A percentile compares a stretch with the other conserved stretches of the same genome.
Evolutionary conservation across 2,113 vertebrate genomes (phyloP).

Genomic region (Lota lota): DNA sequence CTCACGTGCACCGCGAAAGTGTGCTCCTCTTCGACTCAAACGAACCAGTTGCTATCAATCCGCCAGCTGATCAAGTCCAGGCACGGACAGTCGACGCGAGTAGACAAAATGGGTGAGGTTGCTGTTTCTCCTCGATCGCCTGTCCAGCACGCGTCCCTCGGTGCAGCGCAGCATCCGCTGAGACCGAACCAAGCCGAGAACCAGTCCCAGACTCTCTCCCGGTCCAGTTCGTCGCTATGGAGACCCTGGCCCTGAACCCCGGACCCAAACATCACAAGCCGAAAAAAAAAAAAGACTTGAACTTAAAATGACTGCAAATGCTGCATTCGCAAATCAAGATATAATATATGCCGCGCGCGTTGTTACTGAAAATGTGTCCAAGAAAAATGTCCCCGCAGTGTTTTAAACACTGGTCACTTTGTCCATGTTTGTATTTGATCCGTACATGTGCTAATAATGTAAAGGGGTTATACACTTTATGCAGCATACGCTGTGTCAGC

Average conservation of each 20-base stretch:
- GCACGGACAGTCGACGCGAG: background rate
- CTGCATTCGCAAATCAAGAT: too few relatives aligned
- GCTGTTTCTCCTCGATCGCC: background rate
- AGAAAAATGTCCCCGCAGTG: conserved; percentile 12
- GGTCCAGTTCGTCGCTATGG: conserved; percentile 6
- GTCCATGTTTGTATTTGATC: conserved; percentile 1
- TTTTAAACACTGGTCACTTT: conserved; percentile 8
- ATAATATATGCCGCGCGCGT: background rate
- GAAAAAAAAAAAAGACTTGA: background rate
- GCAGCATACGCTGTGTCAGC: conserved; percentile 22
- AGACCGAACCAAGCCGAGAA: conserved; percentile 1
- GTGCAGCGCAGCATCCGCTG: background rate
- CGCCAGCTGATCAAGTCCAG: background rate
- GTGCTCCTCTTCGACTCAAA: background rate
- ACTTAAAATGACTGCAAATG: background rate
- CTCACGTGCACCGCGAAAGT: background rate
- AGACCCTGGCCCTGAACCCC: conserved; percentile 21
- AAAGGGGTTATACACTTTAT: background rate
- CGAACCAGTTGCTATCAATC: background rate
- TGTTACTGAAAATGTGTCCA: background rate
- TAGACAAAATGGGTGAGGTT: background rate
- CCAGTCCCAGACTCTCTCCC: background rate
- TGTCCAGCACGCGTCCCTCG: background rate
- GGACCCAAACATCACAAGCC: too few relatives aligned
- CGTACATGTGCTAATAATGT: conserved; percentile 32